These are phyloP conservation scores for Eulemur coronatus DNA, from an alignment of 2,797 vertebrate species.

Conservation along the genomic window DNA sequence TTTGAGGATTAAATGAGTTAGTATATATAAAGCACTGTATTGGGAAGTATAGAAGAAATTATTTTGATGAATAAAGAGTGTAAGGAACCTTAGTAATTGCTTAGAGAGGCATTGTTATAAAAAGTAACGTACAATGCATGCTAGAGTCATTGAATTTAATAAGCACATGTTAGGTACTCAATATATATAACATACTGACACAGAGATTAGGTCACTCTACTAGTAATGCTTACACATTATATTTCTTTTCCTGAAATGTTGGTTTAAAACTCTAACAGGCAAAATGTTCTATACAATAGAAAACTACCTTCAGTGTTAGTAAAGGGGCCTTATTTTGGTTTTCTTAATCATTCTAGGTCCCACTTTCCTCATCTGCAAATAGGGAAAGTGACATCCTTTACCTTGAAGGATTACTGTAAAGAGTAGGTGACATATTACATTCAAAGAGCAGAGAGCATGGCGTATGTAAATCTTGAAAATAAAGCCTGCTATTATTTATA, in stretches of 20 bases:
- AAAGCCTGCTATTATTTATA: not conserved
- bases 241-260: not conserved
- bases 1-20: not conserved
- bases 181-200: not conserved
- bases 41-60: not conserved
- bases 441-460: not conserved
- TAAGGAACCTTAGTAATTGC: not conserved
- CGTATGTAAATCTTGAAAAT: not conserved
- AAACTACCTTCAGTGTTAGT: not conserved
- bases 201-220: not conserved
- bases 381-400: not conserved
- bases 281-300: not conserved
- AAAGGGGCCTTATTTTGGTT: not conserved
- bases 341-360: not conserved
- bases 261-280: not conserved
- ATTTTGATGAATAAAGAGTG: not conserved
- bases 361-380: not conserved
- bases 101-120: not conserved
- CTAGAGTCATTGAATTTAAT: not conserved
- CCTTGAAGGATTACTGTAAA: not conserved
- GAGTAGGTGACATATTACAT: not conserved
- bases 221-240: not conserved
- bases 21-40: not conserved
- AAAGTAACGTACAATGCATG: not conserved
- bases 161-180: not conserved